Percentiles rank a stretch among this genome's conserved stretches.
These are phyloP conservation scores for Mesocricetus auratus DNA, from an alignment of 2,113 vertebrate genomes.

Conservation along the genomic window DNA sequence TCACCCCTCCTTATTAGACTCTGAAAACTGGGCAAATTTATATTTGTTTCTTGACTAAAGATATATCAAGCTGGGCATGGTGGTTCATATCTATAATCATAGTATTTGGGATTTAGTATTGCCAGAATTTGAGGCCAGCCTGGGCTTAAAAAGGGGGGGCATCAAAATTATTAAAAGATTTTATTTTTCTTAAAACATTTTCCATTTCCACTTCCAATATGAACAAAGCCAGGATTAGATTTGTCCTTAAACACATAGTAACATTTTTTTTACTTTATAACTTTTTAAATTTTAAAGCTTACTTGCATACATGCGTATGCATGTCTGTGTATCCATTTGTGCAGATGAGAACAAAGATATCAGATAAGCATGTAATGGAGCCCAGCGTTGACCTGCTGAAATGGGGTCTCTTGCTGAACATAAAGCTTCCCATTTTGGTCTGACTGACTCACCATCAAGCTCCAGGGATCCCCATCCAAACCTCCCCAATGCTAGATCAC, in stretches of 20 bases:
- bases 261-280: neutral
- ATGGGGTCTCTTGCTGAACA: neutral
- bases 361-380: neutral
- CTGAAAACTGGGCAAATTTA: slow-evolving; percentile 48
- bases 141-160: neutral
- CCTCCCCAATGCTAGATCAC: neutral
- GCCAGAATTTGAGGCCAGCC: neutral
- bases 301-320: neutral
- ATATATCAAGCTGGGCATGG: neutral
- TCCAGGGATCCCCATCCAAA: neutral
- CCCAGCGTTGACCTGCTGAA: neutral
- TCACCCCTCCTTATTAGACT: neutral
- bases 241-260: neutral
- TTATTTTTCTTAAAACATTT: slow-evolving; percentile 57
- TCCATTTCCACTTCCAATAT: neutral
- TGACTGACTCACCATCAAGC: neutral
- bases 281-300: neutral
- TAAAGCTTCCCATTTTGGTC: neutral
- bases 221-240: neutral
- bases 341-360: neutral
- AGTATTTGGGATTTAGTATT: neutral
- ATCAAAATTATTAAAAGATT: neutral
- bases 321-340: neutral
- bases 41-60: slow-evolving; percentile 12
- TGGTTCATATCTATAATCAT: neutral